phyloP scores from a whole-genome alignment of 92 coral and sea anemone species.

The Plumapathes pennacea region DNA sequence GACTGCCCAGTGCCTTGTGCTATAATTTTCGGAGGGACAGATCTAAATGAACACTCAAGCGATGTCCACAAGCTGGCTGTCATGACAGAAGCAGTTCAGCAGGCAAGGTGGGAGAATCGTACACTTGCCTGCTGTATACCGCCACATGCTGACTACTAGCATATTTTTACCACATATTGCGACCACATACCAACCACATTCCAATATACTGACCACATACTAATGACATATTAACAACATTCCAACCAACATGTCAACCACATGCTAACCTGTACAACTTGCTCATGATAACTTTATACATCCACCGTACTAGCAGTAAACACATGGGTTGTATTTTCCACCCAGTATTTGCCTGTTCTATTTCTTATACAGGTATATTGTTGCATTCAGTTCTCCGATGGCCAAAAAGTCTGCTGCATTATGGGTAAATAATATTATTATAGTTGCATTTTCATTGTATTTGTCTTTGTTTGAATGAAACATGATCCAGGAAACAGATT shows the following conservation, averaged over 20 bases:
- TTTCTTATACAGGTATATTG: conserved; percentile 52
- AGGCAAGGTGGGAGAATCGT: conserved; percentile 70
- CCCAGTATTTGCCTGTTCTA: too few relatives aligned
- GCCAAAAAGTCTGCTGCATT: conserved; percentile 49
- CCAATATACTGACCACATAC: too few relatives aligned
- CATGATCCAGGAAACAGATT: neutral
- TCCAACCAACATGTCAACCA: too few relatives aligned
- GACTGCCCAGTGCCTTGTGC: conserved; percentile 80
- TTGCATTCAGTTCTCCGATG: conserved; percentile 87
- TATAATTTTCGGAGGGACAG: conserved; percentile 95
- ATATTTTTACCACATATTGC: too few relatives aligned
- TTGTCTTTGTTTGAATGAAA: neutral
- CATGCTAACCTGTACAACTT: too few relatives aligned
- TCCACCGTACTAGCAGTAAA: too few relatives aligned
- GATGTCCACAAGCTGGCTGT: conserved; percentile 49
- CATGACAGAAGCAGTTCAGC: conserved; percentile 68
- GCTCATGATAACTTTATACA: too few relatives aligned
- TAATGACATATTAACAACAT: too few relatives aligned
- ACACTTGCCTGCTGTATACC: neutral
- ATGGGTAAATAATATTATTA: conserved; percentile 65
- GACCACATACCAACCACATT: too few relatives aligned
- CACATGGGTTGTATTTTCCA: too few relatives aligned
- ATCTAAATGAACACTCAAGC: conserved; percentile 64
- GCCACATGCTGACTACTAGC: too few relatives aligned
- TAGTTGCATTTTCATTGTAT: neutral